These are phyloP conservation scores for Urocitellus parryii DNA, from an alignment of 2,113 vertebrate genomes.

Conservation along the genomic window DNA sequence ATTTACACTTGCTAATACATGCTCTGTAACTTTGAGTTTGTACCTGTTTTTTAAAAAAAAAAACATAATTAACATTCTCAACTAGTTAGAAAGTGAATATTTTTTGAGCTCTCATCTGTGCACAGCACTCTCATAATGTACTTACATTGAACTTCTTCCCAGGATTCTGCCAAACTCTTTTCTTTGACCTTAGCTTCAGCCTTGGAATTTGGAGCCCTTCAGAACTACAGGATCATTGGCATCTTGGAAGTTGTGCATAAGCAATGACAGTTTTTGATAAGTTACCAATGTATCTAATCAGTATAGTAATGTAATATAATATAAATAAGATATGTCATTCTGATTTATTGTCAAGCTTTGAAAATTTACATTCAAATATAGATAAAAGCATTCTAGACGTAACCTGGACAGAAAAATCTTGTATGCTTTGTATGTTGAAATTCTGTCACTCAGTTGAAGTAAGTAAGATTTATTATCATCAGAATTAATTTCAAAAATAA, in stretches of 20 bases:
- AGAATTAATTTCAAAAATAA: constrained; percentile 58
- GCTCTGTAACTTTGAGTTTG: neutral
- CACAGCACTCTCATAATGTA: neutral
- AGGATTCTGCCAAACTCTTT: constrained; percentile 37
- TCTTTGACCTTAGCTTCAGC: constrained; percentile 21
- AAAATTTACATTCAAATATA: constrained; percentile 66
- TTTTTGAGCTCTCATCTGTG: neutral
- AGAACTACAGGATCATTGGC: constrained; percentile 4
- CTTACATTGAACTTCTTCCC: too few species aligned
- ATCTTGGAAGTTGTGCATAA: constrained; percentile 10
- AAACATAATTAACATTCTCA: constrained; percentile 1
- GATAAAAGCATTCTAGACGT: constrained; percentile 60
- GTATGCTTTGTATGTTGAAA: neutral
- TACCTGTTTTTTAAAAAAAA: neutral
- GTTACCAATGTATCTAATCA: constrained; percentile 63
- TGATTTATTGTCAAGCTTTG: constrained; percentile 60
- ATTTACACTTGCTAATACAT: neutral
- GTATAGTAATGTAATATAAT: constrained; percentile 58
- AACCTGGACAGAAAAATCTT: constrained; percentile 33
- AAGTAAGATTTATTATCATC: constrained; percentile 24
- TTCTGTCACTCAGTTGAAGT: constrained; percentile 11
- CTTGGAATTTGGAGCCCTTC: neutral
- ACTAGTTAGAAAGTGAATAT: neutral
- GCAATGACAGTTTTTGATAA: constrained; percentile 64
- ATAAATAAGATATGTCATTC: constrained; percentile 61